These are phyloP conservation scores for Ischnus inquisitorius DNA, from an alignment of 2,888 invertebrate species.

Conservation along the genomic window DNA sequence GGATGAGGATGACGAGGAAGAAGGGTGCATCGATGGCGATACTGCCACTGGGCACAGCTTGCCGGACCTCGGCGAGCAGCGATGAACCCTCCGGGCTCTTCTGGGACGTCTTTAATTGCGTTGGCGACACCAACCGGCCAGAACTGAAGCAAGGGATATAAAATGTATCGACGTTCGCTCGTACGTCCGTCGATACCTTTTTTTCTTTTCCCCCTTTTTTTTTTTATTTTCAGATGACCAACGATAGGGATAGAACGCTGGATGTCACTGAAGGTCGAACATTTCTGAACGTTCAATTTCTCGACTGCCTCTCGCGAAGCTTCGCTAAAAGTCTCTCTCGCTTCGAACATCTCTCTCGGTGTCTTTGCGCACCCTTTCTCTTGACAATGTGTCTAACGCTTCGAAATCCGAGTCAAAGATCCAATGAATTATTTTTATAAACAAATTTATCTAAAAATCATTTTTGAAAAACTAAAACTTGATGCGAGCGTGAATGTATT, in stretches of 20 bases:
- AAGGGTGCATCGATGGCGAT: slow-evolving; percentile 41
- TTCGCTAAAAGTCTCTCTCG: background rate
- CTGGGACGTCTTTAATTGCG: slow-evolving; percentile 85
- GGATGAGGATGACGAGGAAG: slow-evolving; percentile 59
- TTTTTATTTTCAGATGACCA: slow-evolving; percentile 14
- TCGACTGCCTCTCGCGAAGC: background rate
- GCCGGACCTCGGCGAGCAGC: slow-evolving; percentile 54
- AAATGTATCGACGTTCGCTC: slow-evolving; percentile 77
- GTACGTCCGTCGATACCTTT: slow-evolving; percentile 12
- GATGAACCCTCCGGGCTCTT: slow-evolving; percentile 73
- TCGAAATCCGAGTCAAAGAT: no score
- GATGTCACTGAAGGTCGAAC: slow-evolving; percentile 44
- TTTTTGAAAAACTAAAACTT: no score
- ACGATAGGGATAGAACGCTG: slow-evolving; percentile 37
- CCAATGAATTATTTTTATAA: no score
- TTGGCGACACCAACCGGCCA: slow-evolving; percentile 78
- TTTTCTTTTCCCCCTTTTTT: slow-evolving; percentile 32
- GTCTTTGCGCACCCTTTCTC: no score
- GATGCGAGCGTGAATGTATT: no score
- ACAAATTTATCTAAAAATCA: no score
- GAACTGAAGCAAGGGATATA: slow-evolving; percentile 78
- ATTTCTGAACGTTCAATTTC: slow-evolving; percentile 7
- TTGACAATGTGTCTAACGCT: no score
- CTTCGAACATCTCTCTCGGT: no score
- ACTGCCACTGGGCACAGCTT: slow-evolving; percentile 64